Evolutionary conservation across 1,140 invertebrate species (phyloP), one percentile per base, ranked within the genome.

Genomic region (Trichoplusia ni): DNA sequence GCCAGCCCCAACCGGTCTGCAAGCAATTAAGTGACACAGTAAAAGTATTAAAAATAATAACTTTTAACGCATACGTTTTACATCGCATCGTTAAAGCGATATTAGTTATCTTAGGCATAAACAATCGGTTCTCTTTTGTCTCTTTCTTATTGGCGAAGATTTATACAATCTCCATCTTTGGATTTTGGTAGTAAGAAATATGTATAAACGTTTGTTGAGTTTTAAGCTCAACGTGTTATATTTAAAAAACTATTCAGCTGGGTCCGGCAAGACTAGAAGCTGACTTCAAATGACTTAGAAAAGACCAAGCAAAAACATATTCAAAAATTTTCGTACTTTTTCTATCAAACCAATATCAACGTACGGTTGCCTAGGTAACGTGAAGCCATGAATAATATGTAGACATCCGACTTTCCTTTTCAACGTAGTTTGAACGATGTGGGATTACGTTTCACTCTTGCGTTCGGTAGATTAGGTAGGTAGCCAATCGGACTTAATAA

Each of bases 21-120:
- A 65, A 14, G 75, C 80, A 83, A 86, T 89, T 86, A 86, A 82
- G 74, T 80, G 83, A 83, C 82, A 86, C 77, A 79, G 80, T 86
- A 84, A 83, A 81, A 80, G 79, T 81, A 71, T 67, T 44, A 51
- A 66, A 64, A 58, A 58, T 58, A 58, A 66, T 46, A 56, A 27
- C 18, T 35, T 60, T 47, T 23, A 60, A 47, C 56, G 23, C 56
- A 60, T 13, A 54, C 54, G 13, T 19, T 58, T 29, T 44, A 35
- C 54, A 58, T 47, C 27, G 56, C 13, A n/a, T 42, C 37, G 37
- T 58, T 58, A 58, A 58, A 58, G 31, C 23, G 23, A 27, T 58
- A 31, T 58, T 58, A 42, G 54, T 42, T 58, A 58, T 44, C 38
- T 42, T 11, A 13, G 2, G 31, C 25, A 44, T 35, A 29, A 44